Evolutionary conservation across 2,113 vertebrate species (phyloP), one percentile per base, ranked within the genome.

Genomic region (Lycocorax pyrrhopterus): DNA sequence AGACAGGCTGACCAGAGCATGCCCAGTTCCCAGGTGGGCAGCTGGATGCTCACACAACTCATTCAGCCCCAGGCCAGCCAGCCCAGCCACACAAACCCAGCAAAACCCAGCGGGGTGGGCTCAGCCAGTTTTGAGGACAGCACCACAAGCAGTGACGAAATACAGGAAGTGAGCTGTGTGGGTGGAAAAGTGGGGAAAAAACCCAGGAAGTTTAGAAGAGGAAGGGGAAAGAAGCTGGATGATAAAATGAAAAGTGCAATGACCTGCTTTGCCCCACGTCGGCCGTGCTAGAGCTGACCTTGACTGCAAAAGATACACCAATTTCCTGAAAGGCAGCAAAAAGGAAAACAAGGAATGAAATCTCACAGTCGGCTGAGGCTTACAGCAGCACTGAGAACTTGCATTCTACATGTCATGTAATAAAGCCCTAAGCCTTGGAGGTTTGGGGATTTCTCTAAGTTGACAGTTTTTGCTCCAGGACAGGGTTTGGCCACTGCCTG

Each of bases 101-200:
- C 27, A 58, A 49, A 47, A 18, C 11, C 60, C 66, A 64, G 33
- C 0, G 0, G 12, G 6, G 5, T 5, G 25, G 47, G 32, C 56
- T 49, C 22, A 33, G 47, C 7, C 7, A 12, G 18, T 1, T 13
- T 9, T 30, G 22, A 33, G 62, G 20, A 44, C 0, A 19, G 33
- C 25, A 64, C 6, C 8, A 0, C 9, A 64, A 56, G 58, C 3
- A 55, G 33, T 1, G 26, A 67, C 13, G 15, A 63, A 69, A 46
- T 19, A 44, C 13, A 44, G 26, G 4, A 21, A 76, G 13, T 1
- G 11, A 83, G 58, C n/a, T 33, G 8, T 5, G 21, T 6, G 12
- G 10, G 27, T 27, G 21, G 51, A 46, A 23, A 91, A 39, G 14
- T 7, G 12, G 22, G 63, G 22, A 1, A 35, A 89, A 37, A 26